Evolutionary conservation across 2,113 vertebrate genomes (phyloP), one percentile per base, ranked within the genome.

Genomic region (Monarcha castaneiventris): DNA sequence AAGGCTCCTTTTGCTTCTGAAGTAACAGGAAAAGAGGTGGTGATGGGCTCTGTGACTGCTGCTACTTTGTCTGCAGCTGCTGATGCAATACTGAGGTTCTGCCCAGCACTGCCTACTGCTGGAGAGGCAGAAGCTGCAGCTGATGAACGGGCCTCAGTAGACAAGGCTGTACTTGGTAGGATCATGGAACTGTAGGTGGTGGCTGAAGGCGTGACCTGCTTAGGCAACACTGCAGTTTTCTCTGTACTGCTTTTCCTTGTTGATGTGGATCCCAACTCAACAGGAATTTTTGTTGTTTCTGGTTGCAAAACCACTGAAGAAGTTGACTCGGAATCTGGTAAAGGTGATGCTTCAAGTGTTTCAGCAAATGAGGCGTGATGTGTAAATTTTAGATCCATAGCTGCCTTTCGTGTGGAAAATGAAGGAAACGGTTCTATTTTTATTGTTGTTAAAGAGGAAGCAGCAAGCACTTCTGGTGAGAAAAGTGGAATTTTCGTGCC

Each of bases 201-300:
- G 32, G 96, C 94, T 55, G 95, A 66, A 74, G 92, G 79, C 1
- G 95, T 94, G 44, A 95, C 96, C 51, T 98, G 96, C 92, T 97
- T 58, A 37, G 97, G 82, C 14, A 97, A 51, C 11, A 80, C 19
- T 7, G 81, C 92, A 32, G 89, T 84, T 93, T 89, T 95, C 41
- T 97, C 92, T 6, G 97, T 97, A 71, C 82, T 35, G 17, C 96
- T 97, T 46, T 61, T 92, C n/a, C 22, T 13, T 1, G 72, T 75
- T 27, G 94, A 54, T 21, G 89, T 91, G 63, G 93, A 66, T 41
- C 33, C 37, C 85, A 26, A 30, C 2, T 15, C 2, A 6, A 59
- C 2, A 7, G 87, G 27, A 63, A 68, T 55, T 84, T 85, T 82
- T 93, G 92, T 80, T 77, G 49, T 44, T 91, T 84, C 89, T 61